Evolutionary conservation across 2,888 invertebrate species (phyloP), one percentile per base, ranked within the genome.

Genomic region (Ctenicera cuprea): DNA sequence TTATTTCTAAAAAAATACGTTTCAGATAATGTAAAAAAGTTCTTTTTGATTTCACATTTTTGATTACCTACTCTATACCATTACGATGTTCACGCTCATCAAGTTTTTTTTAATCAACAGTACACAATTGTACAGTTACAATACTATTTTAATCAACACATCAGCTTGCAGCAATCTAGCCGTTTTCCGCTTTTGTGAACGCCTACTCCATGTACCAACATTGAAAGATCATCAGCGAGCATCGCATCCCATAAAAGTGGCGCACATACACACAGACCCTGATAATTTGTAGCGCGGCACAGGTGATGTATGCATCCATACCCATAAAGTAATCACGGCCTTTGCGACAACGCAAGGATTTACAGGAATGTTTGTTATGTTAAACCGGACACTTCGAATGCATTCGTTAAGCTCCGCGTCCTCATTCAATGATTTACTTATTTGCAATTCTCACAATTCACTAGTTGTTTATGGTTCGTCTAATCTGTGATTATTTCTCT

Each of bases 241-340:
- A 54, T 9, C 1, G 30, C 26, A 54, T 33, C 54, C 54, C 48
- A 48, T 8, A 48, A 71, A 66, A 48, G 65, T 67, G 59, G 67
- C 67, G 41, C 59, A 59, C 45, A 37, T 50, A 54, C 43, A 66
- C 54, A 57, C 18, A 61, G 26, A 48, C 37, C 16, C 33, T 57
- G 57, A 22, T 81, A 82, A 82, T 82, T 82, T 82, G 81, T 81
- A 78, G 78, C 70, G 74, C 37, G 66, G 76, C 73, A 18, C 66
- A 67, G 48, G 82, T 82, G 82, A 82, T 81, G 80, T 82, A 82
- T 81, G 81, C 77, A 76, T 75, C 75, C 73, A 75, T 72, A 76
- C 76, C 76, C 79, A 82, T 82, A 82, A 81, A 82, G 81, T 80
- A 81, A 82, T 82, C 82, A 81, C 78, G 78, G 78, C 77, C 76